Percentiles rank a stretch among this genome's conserved stretches.
These are phyloP conservation scores for Brachionus calyciflorus DNA, from an alignment of 1,140 invertebrate genomes.

Conservation along the genomic window DNA sequence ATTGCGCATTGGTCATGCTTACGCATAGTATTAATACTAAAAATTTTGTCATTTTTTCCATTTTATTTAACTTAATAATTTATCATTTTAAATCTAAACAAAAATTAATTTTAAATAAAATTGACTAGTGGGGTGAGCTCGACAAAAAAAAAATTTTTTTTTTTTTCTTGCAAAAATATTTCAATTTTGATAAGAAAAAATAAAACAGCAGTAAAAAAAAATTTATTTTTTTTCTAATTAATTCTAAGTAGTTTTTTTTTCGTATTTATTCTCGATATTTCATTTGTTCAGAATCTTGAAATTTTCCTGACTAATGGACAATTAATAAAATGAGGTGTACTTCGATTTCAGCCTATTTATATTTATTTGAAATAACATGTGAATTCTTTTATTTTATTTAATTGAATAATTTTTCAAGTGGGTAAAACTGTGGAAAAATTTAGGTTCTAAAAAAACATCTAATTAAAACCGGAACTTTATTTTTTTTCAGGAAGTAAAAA, in stretches of 20 bases:
- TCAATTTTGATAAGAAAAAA: no score
- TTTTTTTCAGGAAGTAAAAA: background rate
- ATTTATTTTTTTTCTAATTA: conserved; percentile 19
- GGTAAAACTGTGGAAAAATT: no score
- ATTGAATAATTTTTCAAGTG: conserved; percentile 9
- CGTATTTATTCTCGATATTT: no score
- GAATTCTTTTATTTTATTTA: conserved; percentile 20
- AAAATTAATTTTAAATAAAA: no score
- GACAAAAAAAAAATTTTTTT: no score
- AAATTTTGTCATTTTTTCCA: conserved; percentile 2
- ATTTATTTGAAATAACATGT: no score
- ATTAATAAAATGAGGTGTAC: background rate
- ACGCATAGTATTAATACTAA: background rate
- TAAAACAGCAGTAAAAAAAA: background rate
- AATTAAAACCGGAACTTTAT: conserved; percentile 19
- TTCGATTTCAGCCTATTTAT: no score
- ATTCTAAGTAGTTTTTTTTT: background rate
- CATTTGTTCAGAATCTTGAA: no score
- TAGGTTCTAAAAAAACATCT: conserved; percentile 32
- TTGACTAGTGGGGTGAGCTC: no score
- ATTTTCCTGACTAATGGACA: background rate
- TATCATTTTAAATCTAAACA: background rate
- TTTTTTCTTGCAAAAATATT: no score
- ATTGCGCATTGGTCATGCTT: background rate
- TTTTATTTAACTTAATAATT: conserved; percentile 18